phyloP scores from a whole-genome alignment of 2,113 vertebrate species.

The Aplodontia rufa region DNA sequence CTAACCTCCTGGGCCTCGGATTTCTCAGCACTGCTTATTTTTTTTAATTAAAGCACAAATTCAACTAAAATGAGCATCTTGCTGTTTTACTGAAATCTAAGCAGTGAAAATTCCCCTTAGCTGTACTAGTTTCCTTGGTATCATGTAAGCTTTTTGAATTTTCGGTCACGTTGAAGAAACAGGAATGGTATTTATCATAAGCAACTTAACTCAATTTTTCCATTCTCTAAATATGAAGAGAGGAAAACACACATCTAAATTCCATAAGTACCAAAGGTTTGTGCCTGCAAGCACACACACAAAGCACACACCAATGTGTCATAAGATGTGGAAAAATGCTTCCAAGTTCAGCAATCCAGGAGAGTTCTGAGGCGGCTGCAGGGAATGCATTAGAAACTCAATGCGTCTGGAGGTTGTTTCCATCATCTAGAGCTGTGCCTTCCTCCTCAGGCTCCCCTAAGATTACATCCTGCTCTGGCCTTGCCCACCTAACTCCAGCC shows the following conservation, averaged over 20 bases:
- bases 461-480: fast-evolving
- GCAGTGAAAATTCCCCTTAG: background rate
- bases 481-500: fast-evolving
- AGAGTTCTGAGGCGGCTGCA: background rate
- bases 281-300: background rate
- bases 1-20: background rate
- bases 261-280: background rate
- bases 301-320: background rate
- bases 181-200: background rate
- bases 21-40: background rate
- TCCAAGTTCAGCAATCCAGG: background rate
- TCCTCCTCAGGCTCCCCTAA: too few relatives aligned
- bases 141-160: background rate
- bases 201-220: background rate
- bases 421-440: background rate
- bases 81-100: background rate
- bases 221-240: background rate
- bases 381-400: background rate
- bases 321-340: background rate
- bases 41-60: background rate
- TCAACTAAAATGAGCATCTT: background rate
- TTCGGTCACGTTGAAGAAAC: background rate
- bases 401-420: background rate
- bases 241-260: background rate
- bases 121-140: background rate